phyloP scores from a whole-genome alignment of 2,797 vertebrate species.

The Schizopygopsis malacanthus region DNA sequence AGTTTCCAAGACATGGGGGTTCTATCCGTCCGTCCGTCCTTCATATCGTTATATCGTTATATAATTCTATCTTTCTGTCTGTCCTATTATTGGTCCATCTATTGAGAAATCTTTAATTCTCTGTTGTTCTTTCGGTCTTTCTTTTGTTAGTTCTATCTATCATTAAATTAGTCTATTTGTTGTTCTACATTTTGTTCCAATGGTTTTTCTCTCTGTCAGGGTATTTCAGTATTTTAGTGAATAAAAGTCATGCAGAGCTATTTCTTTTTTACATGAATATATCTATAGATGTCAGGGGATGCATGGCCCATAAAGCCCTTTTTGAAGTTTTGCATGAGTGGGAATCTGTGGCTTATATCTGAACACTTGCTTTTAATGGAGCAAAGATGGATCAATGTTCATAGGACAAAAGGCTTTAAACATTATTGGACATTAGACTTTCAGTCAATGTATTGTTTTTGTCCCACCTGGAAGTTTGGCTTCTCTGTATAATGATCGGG shows the following conservation, averaged over 20 bases:
- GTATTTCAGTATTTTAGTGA: neutral
- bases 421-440: conserved; percentile 2
- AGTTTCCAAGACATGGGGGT: neutral
- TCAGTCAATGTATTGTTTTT: conserved; percentile 15
- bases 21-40: neutral
- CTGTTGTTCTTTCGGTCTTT: neutral
- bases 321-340: neutral
- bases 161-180: neutral
- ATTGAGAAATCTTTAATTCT: neutral
- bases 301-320: neutral
- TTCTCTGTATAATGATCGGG: conserved; percentile 9
- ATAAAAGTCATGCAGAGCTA: neutral
- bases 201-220: neutral
- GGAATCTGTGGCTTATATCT: conserved; percentile 3
- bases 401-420: conserved; percentile 9
- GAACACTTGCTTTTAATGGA: conserved; percentile 8
- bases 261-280: neutral
- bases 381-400: conserved; percentile 18
- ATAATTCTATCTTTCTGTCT: neutral
- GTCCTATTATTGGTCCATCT: no score
- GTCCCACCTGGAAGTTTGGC: conserved; percentile 5
- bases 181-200: neutral
- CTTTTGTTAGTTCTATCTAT: neutral
- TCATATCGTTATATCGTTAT: no score
- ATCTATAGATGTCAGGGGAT: neutral